A percentile compares a stretch with the other conserved stretches of the same genome.
Evolutionary conservation across 2,113 vertebrate genomes (phyloP).

Genomic region (Xiphophorus maculatus): DNA sequence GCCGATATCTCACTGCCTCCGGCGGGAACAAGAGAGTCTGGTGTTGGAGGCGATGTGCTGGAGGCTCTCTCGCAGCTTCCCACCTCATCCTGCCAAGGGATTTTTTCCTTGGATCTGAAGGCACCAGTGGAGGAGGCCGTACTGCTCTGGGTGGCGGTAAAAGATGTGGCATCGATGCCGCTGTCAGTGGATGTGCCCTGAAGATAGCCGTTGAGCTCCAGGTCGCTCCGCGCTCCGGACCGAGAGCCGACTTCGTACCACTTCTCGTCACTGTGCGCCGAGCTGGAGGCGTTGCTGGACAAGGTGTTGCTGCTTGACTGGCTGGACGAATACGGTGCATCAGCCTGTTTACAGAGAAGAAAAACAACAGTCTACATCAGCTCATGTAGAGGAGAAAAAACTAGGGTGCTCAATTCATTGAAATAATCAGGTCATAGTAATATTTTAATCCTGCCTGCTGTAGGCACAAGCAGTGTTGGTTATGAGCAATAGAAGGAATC

Average conservation of each 20-base stretch:
- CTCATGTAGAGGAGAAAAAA: background rate
- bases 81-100: constrained; percentile 86
- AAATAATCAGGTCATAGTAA: no score
- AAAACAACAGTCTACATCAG: background rate
- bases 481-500: no score
- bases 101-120: constrained; percentile 82
- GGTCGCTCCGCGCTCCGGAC: constrained; percentile 83
- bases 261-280: constrained; percentile 93
- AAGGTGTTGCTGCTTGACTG: constrained; percentile 98
- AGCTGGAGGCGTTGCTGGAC: constrained; percentile 93
- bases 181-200: constrained; percentile 92
- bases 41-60: constrained; percentile 73
- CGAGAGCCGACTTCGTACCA: constrained; percentile 90
- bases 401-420: no score
- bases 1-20: constrained; percentile 79
- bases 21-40: constrained; percentile 78
- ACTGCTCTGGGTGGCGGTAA: constrained; percentile 88
- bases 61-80: constrained; percentile 79
- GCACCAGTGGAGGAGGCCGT: constrained; percentile 77
- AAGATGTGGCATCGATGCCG: constrained; percentile 94
- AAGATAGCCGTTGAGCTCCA: constrained; percentile 89
- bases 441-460: no score
- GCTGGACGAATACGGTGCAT: constrained; percentile 94
- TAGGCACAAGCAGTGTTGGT: no score
- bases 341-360: constrained; percentile 72